These are phyloP conservation scores for Rattus rattus DNA, from an alignment of 2,113 vertebrate species.

Conservation along the genomic window DNA sequence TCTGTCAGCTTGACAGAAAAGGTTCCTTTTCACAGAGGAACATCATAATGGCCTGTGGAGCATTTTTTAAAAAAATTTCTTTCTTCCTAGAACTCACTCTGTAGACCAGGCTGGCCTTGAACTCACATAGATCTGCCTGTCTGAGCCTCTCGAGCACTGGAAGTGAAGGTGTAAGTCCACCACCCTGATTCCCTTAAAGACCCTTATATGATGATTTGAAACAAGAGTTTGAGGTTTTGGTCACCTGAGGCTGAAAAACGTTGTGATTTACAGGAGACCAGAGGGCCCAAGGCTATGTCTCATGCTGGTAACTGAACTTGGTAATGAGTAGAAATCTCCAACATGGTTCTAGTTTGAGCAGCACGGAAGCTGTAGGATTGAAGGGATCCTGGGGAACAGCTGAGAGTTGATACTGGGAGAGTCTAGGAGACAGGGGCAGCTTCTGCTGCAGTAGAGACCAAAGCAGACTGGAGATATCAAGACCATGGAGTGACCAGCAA, in stretches of 20 bases:
- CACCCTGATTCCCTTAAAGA: not conserved
- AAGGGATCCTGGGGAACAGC: not conserved
- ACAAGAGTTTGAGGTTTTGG: not conserved
- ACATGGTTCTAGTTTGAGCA: not conserved
- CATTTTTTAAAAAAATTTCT: not conserved
- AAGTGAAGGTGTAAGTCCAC: not conserved
- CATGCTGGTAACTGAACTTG: not conserved
- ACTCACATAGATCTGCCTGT: no score
- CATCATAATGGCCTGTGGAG: not conserved
- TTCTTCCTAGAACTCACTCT: no score
- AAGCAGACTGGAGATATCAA: not conserved
- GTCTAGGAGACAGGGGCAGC: not conserved
- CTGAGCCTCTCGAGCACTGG: not conserved
- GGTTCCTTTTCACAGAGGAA: not conserved
- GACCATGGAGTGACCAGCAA: not conserved
- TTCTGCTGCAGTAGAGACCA: not conserved
- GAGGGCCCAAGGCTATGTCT: not conserved
- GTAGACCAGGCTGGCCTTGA: no score
- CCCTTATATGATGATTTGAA: not conserved
- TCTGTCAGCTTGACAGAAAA: not conserved
- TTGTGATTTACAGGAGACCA: not conserved
- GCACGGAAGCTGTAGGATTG: not conserved
- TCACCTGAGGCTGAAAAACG: not conserved
- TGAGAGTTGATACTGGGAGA: not conserved
- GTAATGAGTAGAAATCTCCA: not conserved